Base-by-base conservation (phyloP, 2,888 invertebrate genomes). In the Liopterus haemorrhoidalis region DNA sequence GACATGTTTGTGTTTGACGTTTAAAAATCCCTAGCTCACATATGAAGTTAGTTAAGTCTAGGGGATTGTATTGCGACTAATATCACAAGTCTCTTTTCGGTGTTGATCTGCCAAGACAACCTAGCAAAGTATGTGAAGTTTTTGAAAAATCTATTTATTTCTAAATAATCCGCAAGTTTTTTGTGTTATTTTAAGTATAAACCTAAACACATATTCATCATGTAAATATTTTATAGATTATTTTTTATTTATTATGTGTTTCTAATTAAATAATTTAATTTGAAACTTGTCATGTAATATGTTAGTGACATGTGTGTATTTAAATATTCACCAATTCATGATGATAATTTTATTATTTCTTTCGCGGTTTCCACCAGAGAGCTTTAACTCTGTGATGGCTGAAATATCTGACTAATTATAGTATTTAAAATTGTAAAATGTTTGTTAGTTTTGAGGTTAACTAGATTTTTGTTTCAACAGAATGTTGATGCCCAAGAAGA, bases 401-500 rank as follows among this genome's bases (percentile, higher is more conserved):
- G 11, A 37, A 37, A 21, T 37, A 31, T 44, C 30, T 30, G 20
- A 44, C 21, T 31, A 30, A 9, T 21, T 18, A 33, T 33, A 19
- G 15, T 9, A 15, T 6, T 15, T 16, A 14, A n/a, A 8, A 16
- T 32, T 15, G 6, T 2, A n/a, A 19, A n/a, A 33, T 33, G 11
- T 5, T 33, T 33, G 18, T 33, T 33, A 22, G 5, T 22, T 6
- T 6, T 22, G 22, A 22, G 9, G 8, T 22, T 5, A 22, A 22
- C 8, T 5, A 22, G 22, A 22, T 22, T 18, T 24, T 11, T n/a
- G 25, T 44, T 51, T 47, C 69, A 71, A 66, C 71, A 93, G 88
- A 71, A 99, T 99, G 99, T 94, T 99, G 92, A 99, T 99, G 94
- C 95, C 97, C 63, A 97, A 96, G 78, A 89, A 91, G 76, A 93